These are phyloP conservation scores for Andrena camellia DNA, from an alignment of 2,888 invertebrate genomes.

Conservation along the genomic window DNA sequence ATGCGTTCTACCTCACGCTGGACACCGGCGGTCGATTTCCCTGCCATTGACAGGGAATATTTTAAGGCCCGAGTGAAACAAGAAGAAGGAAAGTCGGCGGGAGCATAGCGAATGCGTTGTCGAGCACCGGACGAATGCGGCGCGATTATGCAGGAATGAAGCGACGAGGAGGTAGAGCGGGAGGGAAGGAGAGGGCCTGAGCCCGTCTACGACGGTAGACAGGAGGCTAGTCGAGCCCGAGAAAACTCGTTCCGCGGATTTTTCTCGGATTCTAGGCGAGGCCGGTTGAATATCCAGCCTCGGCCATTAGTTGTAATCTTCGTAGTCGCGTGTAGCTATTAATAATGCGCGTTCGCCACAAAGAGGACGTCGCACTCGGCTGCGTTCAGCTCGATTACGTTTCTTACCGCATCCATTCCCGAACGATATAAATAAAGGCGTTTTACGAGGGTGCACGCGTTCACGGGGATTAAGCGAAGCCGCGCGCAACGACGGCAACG, in stretches of 20 bases:
- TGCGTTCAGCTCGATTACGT: constrained; percentile 52
- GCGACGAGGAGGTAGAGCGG: constrained; percentile 14
- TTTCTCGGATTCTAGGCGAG: constrained; percentile 65
- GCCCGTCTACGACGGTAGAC: constrained; percentile 58
- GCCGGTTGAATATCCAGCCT: constrained; percentile 58
- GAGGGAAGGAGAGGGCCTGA: constrained; percentile 17
- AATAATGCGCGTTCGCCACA: constrained; percentile 60
- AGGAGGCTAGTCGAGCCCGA: constrained; percentile 47
- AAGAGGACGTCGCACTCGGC: constrained; percentile 61
- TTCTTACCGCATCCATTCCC: constrained; percentile 16
- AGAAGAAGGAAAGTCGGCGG: constrained; percentile 20
- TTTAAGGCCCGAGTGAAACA: neutral
- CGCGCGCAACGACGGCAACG: neutral
- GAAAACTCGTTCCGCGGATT: constrained; percentile 61
- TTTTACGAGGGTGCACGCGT: constrained; percentile 30
- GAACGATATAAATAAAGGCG: constrained; percentile 20
- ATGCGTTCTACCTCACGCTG: neutral
- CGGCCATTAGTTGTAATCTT: constrained; percentile 61
- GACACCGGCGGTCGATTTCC: constrained; percentile 11
- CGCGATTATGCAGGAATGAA: constrained; percentile 63
- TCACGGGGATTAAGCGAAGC: constrained; percentile 9
- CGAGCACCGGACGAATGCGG: constrained; percentile 42
- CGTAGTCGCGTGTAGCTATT: constrained; percentile 60
- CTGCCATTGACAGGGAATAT: neutral
- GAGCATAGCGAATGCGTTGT: constrained; percentile 42